phyloP scores from a whole-genome alignment of 2,797 vertebrate species.

The Myotis myotis region DNA sequence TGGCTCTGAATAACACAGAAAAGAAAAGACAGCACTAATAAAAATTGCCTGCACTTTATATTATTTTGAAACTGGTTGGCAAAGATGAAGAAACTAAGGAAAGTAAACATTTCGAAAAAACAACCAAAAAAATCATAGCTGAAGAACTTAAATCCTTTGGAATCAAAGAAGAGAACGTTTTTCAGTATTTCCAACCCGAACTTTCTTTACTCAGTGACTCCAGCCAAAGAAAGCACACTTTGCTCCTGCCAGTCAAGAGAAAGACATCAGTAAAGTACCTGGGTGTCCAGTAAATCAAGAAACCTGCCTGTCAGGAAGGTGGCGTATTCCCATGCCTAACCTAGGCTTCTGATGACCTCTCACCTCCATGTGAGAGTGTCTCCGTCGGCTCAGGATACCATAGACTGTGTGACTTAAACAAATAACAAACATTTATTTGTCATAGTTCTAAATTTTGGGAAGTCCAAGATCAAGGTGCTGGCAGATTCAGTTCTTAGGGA shows the following conservation, averaged over 20 bases:
- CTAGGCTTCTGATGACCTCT: background rate
- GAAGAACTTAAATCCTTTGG: constrained; percentile 42
- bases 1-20: constrained; percentile 30
- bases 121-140: background rate
- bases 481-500: background rate
- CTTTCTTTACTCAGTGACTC: constrained; percentile 15
- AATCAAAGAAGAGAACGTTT: constrained; percentile 20
- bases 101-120: constrained; percentile 22
- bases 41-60: background rate
- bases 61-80: constrained; percentile 51
- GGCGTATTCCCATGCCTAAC: background rate
- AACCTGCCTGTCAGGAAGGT: background rate
- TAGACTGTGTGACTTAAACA: background rate
- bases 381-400: background rate
- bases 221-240: background rate
- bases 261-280: background rate
- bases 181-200: constrained; percentile 43
- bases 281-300: background rate
- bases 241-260: background rate
- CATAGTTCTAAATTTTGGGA: background rate
- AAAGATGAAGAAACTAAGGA: constrained; percentile 13
- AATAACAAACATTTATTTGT: background rate
- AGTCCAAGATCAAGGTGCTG: background rate
- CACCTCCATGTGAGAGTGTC: background rate
- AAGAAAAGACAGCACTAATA: background rate